Evolutionary conservation across 1,140 invertebrate species (phyloP), one percentile per base, ranked within the genome.

Genomic region (Chrysomallon squamiferum): DNA sequence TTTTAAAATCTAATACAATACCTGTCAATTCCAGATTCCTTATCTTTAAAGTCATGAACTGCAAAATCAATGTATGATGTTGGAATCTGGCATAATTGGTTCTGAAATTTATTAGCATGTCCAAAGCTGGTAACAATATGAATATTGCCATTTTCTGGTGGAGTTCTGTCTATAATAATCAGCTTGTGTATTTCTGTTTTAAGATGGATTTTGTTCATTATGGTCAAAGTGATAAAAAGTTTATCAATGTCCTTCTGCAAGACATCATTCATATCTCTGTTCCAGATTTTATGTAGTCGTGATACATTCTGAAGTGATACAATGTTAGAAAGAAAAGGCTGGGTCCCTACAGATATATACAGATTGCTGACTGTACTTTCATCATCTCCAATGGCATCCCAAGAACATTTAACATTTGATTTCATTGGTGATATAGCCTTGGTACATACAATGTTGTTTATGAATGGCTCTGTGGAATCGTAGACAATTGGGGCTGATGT

Each of bases 1-100:
- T n/a, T n/a, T n/a, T n/a, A n/a, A n/a, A n/a, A n/a, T n/a, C n/a
- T n/a, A n/a, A n/a, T n/a, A n/a, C n/a, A n/a, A n/a, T 64, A 73
- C 68, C 60, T 62, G 20, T 65, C 52, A 43, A 73, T 57, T 11
- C 56, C 68, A 18, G 65, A 62, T 41, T 73, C 65, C 3, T 56
- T 33, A 33, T 73, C 72, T 7, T 22, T 45, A 30, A 60, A 38
- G 22, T 49, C 58, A 38, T 54, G 33, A 3, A 68, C 50, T 18
- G n/a, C 47, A 11, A 71, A 45, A 29, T 73, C 68, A 4, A 71
- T 25, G 59, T 41, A 73, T 6, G 62, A 62, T 13, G 57, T 49
- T 13, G 72, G 63, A 29, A 70, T 66, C 58, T 73, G 72, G 32
- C 72, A 73, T 13, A 15, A 6, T 32, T 66, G 65, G 22, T 63